These are phyloP conservation scores for Panurus biarmicus DNA, from an alignment of 2,113 vertebrate genomes.

Conservation along the genomic window DNA sequence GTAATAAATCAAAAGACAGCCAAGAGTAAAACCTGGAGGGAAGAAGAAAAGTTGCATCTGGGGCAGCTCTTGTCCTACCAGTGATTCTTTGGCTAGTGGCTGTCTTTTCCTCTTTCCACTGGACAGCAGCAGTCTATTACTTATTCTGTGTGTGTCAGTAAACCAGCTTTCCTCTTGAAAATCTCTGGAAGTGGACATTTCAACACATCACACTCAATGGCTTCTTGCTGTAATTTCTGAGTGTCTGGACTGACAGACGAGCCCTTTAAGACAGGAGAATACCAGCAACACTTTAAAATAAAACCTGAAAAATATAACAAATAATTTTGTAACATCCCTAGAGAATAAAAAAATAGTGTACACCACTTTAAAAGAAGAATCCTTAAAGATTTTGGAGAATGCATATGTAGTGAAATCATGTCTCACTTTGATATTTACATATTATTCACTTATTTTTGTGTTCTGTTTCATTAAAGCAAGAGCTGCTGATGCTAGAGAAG, in stretches of 20 bases:
- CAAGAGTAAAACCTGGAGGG: background rate
- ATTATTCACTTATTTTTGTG: background rate
- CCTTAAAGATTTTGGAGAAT: background rate
- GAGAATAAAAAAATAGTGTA: background rate
- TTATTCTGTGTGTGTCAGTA: background rate
- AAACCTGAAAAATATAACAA: background rate
- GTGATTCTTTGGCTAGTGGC: background rate
- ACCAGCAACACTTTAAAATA: background rate
- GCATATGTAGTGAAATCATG: background rate
- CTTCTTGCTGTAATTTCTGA: background rate
- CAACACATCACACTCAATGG: background rate
- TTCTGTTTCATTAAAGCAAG: background rate
- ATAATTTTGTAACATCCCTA: background rate
- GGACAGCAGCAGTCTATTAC: background rate
- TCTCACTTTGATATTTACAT: background rate
- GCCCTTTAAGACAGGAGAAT: background rate
- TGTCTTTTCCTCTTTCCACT: background rate
- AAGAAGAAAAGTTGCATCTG: background rate
- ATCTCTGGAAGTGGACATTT: background rate
- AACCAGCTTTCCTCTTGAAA: background rate
- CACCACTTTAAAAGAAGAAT: background rate
- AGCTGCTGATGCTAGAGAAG: background rate
- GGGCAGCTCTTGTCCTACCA: background rate
- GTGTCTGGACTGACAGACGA: background rate
- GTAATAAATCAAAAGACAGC: constrained; percentile 58